phyloP scores from a whole-genome alignment of 2,888 invertebrate genomes.

The Eueremaeus valkanovi region DNA sequence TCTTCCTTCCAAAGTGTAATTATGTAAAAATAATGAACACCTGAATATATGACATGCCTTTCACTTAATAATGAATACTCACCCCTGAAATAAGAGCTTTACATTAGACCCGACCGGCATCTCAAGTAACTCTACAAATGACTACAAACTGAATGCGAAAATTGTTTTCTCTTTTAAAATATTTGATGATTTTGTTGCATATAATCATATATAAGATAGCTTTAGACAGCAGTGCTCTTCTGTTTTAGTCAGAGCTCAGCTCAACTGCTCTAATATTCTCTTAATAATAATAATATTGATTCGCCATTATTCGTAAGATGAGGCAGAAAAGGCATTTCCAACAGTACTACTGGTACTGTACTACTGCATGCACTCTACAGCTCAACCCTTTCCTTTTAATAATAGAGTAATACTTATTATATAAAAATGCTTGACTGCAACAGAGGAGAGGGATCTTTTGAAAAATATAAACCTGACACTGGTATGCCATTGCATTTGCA shows the following conservation, averaged over 20 bases:
- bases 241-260: not conserved
- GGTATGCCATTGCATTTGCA: not conserved
- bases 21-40: slow-evolving; percentile 29
- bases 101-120: slow-evolving; percentile 33
- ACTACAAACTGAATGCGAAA: not conserved
- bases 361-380: not conserved
- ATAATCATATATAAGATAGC: slow-evolving; percentile 11
- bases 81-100: slow-evolving; percentile 22
- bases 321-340: slow-evolving; percentile 3
- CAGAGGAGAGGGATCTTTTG: slow-evolving; percentile 16
- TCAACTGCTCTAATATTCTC: slow-evolving; percentile 4
- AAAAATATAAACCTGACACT: slow-evolving; percentile 10
- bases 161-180: not conserved
- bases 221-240: slow-evolving; percentile 2
- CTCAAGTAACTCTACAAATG: slow-evolving; percentile 24
- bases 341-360: not conserved
- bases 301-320: slow-evolving; percentile 26
- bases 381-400: slow-evolving; percentile 36
- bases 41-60: slow-evolving; percentile 16
- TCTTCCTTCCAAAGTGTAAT: slow-evolving; percentile 29
- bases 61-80: slow-evolving; percentile 1
- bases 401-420: slow-evolving; percentile 35
- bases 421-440: slow-evolving; percentile 21
- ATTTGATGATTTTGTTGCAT: slow-evolving; percentile 29
- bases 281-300: slow-evolving; percentile 37